Conservation (phyloP, 2,113 vertebrate species). For the Malaclemys terrapin region DNA sequence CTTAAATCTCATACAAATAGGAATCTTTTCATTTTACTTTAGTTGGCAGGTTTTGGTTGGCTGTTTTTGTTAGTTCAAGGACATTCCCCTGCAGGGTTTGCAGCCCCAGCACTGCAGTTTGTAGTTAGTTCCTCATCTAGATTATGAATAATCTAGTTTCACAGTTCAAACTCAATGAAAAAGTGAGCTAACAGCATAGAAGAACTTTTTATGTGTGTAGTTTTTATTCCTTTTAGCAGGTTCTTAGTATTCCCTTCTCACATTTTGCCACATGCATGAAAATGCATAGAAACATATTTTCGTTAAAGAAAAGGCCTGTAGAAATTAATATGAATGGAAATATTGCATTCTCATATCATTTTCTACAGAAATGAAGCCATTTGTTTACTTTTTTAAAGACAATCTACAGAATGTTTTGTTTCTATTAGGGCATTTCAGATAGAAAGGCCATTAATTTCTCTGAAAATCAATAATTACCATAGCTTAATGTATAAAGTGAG, state of each 20-base stretch:
- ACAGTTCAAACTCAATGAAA: not conserved
- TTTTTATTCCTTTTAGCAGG: not conserved
- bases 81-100: not conserved
- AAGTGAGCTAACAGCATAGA: not conserved
- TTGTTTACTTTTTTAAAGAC: not conserved
- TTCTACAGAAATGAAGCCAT: not conserved
- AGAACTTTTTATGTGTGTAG: not conserved
- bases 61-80: not conserved
- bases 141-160: not conserved
- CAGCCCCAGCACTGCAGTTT: not conserved
- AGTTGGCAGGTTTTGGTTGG: conserved; percentile 22
- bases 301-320: not conserved
- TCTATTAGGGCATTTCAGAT: not conserved
- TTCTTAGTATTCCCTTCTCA: not conserved
- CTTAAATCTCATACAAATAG: not conserved
- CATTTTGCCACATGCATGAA: not conserved
- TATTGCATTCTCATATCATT: not conserved
- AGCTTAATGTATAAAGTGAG: accelerated
- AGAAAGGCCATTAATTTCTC: not conserved
- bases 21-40: not conserved
- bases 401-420: not conserved
- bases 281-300: not conserved
- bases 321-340: not conserved
- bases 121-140: not conserved
- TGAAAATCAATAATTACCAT: not conserved